phyloP scores from a whole-genome alignment of 2,797 vertebrate genomes.

The Sebastes kiyomatsui region DNA sequence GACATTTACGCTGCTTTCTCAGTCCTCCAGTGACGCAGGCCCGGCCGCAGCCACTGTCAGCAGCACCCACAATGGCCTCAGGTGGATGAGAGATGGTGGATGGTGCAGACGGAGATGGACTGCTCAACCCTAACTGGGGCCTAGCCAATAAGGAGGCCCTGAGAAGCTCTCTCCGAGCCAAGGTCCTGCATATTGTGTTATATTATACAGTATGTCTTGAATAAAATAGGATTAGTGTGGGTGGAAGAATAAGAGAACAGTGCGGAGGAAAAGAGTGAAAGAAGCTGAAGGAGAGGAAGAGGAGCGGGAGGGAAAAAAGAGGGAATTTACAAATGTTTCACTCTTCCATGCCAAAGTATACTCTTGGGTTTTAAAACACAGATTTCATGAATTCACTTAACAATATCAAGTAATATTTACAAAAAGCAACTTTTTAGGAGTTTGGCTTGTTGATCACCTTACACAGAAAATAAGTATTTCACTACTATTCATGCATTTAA shows the following conservation, averaged over 20 bases:
- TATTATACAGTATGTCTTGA: slow-evolving; percentile 66
- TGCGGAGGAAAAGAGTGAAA: slow-evolving; percentile 38
- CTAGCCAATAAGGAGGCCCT: slow-evolving; percentile 34
- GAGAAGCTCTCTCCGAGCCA: slow-evolving; percentile 46
- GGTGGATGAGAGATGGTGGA: slow-evolving; percentile 60
- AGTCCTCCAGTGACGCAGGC: slow-evolving; percentile 70
- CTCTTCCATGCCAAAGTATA: slow-evolving; percentile 29
- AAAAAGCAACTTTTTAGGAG: slow-evolving; percentile 1
- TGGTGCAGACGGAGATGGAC: slow-evolving; percentile 26
- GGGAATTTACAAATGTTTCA: slow-evolving; percentile 26
- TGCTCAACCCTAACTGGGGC: slow-evolving; percentile 31
- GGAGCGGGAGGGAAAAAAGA: slow-evolving; percentile 32
- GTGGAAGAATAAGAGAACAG: slow-evolving; percentile 62
- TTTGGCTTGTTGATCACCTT: background rate
- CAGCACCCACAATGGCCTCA: slow-evolving; percentile 60
- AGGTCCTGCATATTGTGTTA: slow-evolving; percentile 62
- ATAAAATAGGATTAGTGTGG: slow-evolving; percentile 74
- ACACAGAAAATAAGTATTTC: background rate
- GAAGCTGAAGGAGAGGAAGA: slow-evolving; percentile 35
- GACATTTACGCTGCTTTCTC: slow-evolving; percentile 80
- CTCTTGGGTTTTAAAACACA: slow-evolving; percentile 33
- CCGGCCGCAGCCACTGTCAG: slow-evolving; percentile 44
- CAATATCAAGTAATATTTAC: background rate
- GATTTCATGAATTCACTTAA: slow-evolving; percentile 23
- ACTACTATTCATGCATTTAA: background rate